phyloP scores from a whole-genome alignment of 2,888 invertebrate genomes.

The Zygothrica quintamaculata region DNA sequence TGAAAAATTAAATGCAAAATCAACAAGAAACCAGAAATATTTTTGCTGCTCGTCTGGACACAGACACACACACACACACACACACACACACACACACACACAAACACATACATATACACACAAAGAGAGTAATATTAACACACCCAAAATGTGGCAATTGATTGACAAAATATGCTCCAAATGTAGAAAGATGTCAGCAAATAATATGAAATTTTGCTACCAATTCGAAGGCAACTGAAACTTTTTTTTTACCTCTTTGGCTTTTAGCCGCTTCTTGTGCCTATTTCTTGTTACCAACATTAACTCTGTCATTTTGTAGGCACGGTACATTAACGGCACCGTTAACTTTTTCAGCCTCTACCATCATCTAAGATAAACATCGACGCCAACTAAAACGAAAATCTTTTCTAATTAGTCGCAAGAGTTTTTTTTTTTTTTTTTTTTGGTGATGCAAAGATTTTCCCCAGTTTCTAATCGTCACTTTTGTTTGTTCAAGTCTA shows the following conservation, averaged over 20 bases:
- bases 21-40: slow-evolving; percentile 54
- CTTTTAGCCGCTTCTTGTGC: slow-evolving; percentile 10
- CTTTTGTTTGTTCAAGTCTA: slow-evolving; percentile 40
- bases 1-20: slow-evolving; percentile 67
- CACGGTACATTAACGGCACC: slow-evolving; percentile 61
- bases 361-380: slow-evolving; percentile 34
- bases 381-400: slow-evolving; percentile 57
- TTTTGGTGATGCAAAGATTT: slow-evolving; percentile 63
- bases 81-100: slow-evolving; percentile 6
- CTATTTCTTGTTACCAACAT: not conserved
- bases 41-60: slow-evolving; percentile 23
- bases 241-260: slow-evolving; percentile 36
- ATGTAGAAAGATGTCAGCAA: slow-evolving; percentile 61
- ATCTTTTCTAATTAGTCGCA: slow-evolving; percentile 66
- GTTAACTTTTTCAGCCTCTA: slow-evolving; percentile 54
- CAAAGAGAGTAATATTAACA: slow-evolving; percentile 24
- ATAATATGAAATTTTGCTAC: slow-evolving; percentile 70
- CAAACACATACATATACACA: not conserved
- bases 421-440: slow-evolving; percentile 27
- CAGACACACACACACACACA: slow-evolving; percentile 2
- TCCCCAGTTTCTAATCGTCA: slow-evolving; percentile 41
- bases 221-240: slow-evolving; percentile 58
- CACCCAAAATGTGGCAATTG: slow-evolving; percentile 67
- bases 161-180: slow-evolving; percentile 63
- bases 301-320: slow-evolving; percentile 25